Conservation (phyloP, 2,888 invertebrate species). For the Brachyptera risi region DNA sequence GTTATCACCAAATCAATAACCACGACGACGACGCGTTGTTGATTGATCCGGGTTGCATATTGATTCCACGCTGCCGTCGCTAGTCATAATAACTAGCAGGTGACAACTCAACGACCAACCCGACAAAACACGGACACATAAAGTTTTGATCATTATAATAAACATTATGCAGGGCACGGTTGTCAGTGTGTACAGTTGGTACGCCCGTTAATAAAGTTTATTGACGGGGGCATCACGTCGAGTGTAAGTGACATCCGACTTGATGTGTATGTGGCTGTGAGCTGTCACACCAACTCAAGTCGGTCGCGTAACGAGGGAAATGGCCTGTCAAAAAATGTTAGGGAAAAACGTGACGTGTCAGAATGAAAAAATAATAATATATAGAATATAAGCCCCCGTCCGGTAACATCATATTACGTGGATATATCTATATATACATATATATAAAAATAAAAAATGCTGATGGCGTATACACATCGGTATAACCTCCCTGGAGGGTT, state of each 20-base stretch:
- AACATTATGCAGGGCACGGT: slow-evolving; percentile 9
- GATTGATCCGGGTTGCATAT: too few species aligned
- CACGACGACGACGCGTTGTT: too few species aligned
- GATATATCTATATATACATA: too few species aligned
- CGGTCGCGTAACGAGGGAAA: slow-evolving; percentile 28
- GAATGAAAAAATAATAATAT: slow-evolving; percentile 26
- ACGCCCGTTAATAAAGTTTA: not conserved
- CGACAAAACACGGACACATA: not conserved
- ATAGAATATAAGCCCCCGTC: slow-evolving; percentile 2
- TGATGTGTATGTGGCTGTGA: slow-evolving; percentile 27
- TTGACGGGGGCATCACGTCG: slow-evolving; percentile 14
- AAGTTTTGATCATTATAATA: slow-evolving; percentile 6
- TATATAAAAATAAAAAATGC: not conserved
- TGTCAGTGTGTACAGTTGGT: too few species aligned
- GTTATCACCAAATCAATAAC: too few species aligned
- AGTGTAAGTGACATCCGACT: slow-evolving; percentile 25
- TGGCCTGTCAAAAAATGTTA: slow-evolving; percentile 29
- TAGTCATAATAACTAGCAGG: not conserved
- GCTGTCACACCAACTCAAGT: slow-evolving; percentile 28
- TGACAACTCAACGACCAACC: slow-evolving; percentile 4
- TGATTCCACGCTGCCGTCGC: not conserved
- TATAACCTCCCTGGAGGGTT: not conserved
- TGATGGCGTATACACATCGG: slow-evolving; percentile 16
- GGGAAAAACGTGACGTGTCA: slow-evolving; percentile 29
- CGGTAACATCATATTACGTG: not conserved